Evolutionary conservation across 2,888 invertebrate species (phyloP).

Genomic region (Isotomurus palustris): DNA sequence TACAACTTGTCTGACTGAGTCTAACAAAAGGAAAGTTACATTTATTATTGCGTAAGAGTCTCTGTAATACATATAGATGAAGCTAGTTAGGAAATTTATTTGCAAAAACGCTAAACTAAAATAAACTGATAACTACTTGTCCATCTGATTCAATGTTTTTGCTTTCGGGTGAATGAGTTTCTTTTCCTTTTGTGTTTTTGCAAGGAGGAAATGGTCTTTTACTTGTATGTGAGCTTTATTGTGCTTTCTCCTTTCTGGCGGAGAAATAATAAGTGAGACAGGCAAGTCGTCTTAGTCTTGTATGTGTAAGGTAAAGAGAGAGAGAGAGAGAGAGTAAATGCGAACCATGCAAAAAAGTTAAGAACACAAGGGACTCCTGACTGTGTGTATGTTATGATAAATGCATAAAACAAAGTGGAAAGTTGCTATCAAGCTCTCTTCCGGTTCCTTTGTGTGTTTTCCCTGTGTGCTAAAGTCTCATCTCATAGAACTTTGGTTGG

Average conservation of each 20-base stretch:
- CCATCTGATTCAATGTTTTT: conserved; percentile 10
- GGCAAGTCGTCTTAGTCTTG: no score
- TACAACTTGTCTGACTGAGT: no score
- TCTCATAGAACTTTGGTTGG: background rate
- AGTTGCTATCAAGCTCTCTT: no score
- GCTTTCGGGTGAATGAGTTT: conserved; percentile 1
- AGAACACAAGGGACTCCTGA: no score
- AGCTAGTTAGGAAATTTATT: background rate
- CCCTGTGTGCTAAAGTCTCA: no score
- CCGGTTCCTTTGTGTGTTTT: no score
- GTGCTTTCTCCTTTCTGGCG: background rate
- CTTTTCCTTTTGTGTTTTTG: conserved; percentile 1
- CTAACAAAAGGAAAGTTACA: background rate
- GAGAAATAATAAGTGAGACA: no score
- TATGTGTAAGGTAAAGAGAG: background rate
- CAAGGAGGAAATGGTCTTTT: background rate
- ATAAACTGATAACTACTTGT: conserved; percentile 9
- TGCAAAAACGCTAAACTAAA: conserved; percentile 4
- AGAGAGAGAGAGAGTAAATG: background rate
- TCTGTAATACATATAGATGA: background rate
- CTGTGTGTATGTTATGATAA: no score
- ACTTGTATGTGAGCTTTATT: background rate
- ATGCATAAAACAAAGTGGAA: no score
- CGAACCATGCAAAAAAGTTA: background rate
- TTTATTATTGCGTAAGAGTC: background rate